Evolutionary conservation across 2,113 vertebrate species (phyloP).

Genomic region (Carettochelys insculpta): DNA sequence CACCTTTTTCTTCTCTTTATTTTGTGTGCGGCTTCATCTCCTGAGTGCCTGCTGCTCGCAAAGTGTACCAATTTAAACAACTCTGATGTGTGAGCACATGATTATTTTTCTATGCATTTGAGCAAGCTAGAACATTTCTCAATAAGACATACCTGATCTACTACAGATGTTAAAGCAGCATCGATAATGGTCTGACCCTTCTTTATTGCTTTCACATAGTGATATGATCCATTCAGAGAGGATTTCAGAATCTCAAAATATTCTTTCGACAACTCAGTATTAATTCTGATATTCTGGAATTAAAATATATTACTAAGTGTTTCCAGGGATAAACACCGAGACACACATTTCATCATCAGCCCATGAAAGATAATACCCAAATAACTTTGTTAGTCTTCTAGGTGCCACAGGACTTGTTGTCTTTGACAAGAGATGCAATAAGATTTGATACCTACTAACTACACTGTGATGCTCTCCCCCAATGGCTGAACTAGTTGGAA

Average conservation of each 20-base stretch:
- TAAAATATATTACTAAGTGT: not conserved
- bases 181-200: conserved; percentile 85
- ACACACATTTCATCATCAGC: not conserved
- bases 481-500: fast-evolving
- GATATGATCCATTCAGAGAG: conserved; percentile 90
- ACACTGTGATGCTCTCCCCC: not conserved
- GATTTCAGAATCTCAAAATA: conserved; percentile 87
- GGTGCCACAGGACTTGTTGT: too few relatives aligned
- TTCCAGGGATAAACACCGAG: not conserved
- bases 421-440: not conserved
- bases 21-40: not conserved
- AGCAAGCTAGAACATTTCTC: not conserved
- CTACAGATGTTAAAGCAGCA: conserved; percentile 83
- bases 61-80: not conserved
- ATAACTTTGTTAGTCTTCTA: too few relatives aligned
- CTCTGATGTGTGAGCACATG: not conserved
- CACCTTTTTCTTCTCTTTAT: too few relatives aligned
- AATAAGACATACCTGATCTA: conserved; percentile 84
- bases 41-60: not conserved
- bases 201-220: conserved; percentile 81
- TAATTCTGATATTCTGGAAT: conserved; percentile 88
- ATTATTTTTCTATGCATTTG: not conserved
- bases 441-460: not conserved
- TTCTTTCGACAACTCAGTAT: conserved; percentile 77
- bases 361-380: too few relatives aligned